Evolutionary conservation across 2,888 invertebrate species (phyloP), one percentile per base, ranked within the genome.

Genomic region (Hetaerina titia): DNA sequence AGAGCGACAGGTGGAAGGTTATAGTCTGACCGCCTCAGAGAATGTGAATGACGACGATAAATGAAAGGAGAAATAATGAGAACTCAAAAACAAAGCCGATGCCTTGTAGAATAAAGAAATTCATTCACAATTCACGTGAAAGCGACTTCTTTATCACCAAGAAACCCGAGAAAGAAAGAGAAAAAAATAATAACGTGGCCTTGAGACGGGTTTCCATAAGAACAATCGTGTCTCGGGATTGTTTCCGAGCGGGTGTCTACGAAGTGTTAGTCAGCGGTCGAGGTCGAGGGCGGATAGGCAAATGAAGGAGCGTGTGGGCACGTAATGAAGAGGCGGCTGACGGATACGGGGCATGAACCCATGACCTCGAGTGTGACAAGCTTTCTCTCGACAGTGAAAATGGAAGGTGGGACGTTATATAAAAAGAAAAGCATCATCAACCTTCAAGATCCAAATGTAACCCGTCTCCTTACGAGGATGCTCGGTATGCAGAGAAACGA

Each of bases 331-430:
- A 31, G 81, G 31, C 13, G 31, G 81, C 25, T 5, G 81, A 25
- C 74, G 81, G 81, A 31, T 31, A 81, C 81, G 81, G 81, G 81
- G 22, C 25, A 81, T 81, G 81, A 81, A 81, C 31, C 31, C 81
- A 22, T 31, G 31, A 81, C 81, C 81, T 81, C 25, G 81, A 25
- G 81, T 31, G 25, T 31, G 81, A 81, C 31, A 31, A 31, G 31
- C 11, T 81, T 81, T 31, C 81, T 81, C 31, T 69, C n/a, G 81
- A 31, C 81, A 81, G 25, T 31, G 81, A 81, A 25, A 81, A 31
- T 1, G 81, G 9, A 31, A 81, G 81, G 81, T 9, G 11, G 81
- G 31, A 5, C 0, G 31, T 31, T 25, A 9, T 25, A 74, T 2
- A 13, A 31, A 81, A 81, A 69, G n/a, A 69, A 7, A 22, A 69